Base-by-base conservation (phyloP, 1,140 invertebrate genomes). In the Aphelinus certus region DNA sequence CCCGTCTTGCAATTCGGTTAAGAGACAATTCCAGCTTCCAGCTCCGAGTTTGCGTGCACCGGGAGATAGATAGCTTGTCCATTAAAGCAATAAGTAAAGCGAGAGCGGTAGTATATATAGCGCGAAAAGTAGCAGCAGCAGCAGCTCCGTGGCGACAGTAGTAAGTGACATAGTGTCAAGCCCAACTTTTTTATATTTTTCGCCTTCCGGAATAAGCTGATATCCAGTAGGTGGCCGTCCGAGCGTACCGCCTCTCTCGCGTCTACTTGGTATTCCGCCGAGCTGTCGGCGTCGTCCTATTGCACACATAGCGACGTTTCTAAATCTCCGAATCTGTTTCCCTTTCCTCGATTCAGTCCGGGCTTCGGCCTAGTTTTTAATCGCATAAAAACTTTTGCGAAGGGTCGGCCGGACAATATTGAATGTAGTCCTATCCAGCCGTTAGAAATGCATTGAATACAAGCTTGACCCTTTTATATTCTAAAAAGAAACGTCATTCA, bases 161-260 rank as follows among this genome's bases (percentile, higher is more conserved):
- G 26, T 26, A 26, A 53, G 1, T 71, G 69, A 71, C 69, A 7
- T 71, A 71, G 55, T 71, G 51, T 71, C 69, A 63, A 63, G 45
- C 60, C 49, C 6, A 62, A 55, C 7, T 55, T 71, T 71, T 71
- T 63, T 63, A 63, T 63, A 71, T 71, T 71, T 71, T 55, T 63
- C 51, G 49, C 61, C 9, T 9, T 53, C 60, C 9, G 5, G 5
- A 26, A 70, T 51, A 72, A 72, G 56, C 45, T 9, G 53, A 73
- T 66, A 58, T 65, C 3, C 5, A 26, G 26, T 26, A 26, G 26
- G 26, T 26, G 26, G 26, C 26, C 26, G 26, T 26, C 26, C 56
- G 26, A 48, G 45, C 46, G 68, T 51, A 57, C 67, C 5, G 49
- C 62, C 63, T 60, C 48, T 26, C 26, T 26, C 26, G 26, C 9